Conservation (phyloP, 2,113 vertebrate genomes). For the Parus major region DNA sequence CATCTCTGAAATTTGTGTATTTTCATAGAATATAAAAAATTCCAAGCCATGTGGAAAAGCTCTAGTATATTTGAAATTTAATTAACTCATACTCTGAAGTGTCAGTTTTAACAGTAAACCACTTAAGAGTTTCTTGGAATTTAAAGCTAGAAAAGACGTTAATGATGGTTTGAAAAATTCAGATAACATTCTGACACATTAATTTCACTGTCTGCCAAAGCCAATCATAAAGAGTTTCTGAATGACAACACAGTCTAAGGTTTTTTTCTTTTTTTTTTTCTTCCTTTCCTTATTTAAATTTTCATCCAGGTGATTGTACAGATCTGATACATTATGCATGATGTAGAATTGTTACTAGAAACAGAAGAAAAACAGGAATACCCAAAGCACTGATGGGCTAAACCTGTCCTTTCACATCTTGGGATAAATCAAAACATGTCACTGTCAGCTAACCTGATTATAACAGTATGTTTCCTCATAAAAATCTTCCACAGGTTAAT, state of each 20-base stretch:
- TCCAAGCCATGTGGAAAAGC: fast-evolving
- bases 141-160: background rate
- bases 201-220: background rate
- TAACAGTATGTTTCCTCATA: background rate
- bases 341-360: background rate
- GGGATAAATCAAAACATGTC: background rate
- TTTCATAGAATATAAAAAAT: background rate
- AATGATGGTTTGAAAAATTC: background rate
- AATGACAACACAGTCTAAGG: background rate
- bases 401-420: background rate
- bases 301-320: background rate
- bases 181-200: background rate
- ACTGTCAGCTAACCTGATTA: background rate
- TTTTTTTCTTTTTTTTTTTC: fast-evolving
- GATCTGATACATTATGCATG: background rate
- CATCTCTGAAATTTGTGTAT: background rate
- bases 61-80: background rate
- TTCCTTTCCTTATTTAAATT: background rate
- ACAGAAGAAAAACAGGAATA: background rate
- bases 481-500: background rate
- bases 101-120: background rate
- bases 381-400: background rate
- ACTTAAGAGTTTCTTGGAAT: background rate
- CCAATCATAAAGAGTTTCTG: background rate
- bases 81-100: background rate